Percentiles rank a stretch among this genome's conserved stretches.
These are phyloP conservation scores for Rutpela maculata DNA, from an alignment of 2,888 invertebrate genomes.

Conservation along the genomic window DNA sequence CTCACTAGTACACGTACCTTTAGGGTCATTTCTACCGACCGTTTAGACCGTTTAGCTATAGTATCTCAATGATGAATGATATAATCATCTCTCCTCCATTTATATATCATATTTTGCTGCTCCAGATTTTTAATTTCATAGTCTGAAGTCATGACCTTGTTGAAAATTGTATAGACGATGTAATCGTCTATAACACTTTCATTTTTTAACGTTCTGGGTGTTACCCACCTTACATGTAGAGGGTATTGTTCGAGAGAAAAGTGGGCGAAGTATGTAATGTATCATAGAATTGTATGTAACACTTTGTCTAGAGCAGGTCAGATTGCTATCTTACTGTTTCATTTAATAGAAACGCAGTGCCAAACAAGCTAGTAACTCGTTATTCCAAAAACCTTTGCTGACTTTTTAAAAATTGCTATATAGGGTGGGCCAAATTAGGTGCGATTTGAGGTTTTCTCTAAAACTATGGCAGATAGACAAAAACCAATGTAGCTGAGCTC, in stretches of 20 bases:
- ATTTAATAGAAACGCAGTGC: too few relatives aligned
- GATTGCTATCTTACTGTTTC: neutral
- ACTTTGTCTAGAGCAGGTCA: neutral
- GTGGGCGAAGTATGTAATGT: constrained; percentile 22
- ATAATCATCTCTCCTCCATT: neutral
- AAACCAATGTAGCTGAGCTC: too few relatives aligned
- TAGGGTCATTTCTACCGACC: neutral
- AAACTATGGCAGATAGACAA: too few relatives aligned
- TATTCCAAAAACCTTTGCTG: too few relatives aligned
- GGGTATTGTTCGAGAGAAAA: constrained; percentile 28
- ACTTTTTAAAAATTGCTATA: too few relatives aligned
- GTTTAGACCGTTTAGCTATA: neutral
- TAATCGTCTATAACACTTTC: constrained; percentile 26
- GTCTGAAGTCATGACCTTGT: constrained; percentile 12
- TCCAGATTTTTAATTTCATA: constrained; percentile 1
- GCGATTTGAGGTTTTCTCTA: too few relatives aligned
- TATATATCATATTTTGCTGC: constrained; percentile 17
- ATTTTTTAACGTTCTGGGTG: constrained; percentile 30
- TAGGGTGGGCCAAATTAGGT: too few relatives aligned
- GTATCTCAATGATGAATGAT: constrained; percentile 14
- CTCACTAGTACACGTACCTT: constrained; percentile 21
- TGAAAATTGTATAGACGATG: neutral
- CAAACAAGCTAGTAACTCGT: too few relatives aligned
- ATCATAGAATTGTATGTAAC: neutral
- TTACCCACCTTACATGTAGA: neutral